These are phyloP conservation scores for Nemapogon koenigi DNA, from an alignment of 2,888 invertebrate genomes.

Conservation along the genomic window DNA sequence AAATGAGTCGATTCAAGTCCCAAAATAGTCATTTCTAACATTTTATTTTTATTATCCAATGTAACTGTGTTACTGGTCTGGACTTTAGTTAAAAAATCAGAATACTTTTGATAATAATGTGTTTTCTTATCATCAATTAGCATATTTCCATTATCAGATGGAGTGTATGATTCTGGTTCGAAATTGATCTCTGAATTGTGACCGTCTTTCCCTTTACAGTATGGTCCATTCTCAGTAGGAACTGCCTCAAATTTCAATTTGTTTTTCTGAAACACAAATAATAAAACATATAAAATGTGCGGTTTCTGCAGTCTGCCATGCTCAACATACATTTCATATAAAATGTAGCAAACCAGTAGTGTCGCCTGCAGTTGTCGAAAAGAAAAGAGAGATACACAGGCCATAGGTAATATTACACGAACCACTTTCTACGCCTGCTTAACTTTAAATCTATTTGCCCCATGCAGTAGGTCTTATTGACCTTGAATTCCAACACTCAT, in stretches of 20 bases:
- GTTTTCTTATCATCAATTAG: conserved; percentile 32
- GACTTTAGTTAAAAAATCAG: conserved; percentile 47
- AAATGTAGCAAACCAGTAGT: too few species aligned
- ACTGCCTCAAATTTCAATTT: conserved; percentile 61
- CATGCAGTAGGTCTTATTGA: too few species aligned
- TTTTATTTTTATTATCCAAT: too few species aligned
- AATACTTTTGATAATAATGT: conserved; percentile 42
- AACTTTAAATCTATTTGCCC: too few species aligned
- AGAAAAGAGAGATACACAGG: too few species aligned
- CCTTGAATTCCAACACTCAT: too few species aligned
- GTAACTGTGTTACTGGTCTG: too few species aligned
- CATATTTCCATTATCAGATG: background rate
- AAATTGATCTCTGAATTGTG: background rate
- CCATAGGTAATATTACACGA: too few species aligned
- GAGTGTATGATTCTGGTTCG: background rate
- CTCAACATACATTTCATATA: too few species aligned
- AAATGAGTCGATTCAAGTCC: background rate
- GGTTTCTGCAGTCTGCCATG: too few species aligned
- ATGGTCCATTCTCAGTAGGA: conserved; percentile 57
- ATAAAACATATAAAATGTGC: background rate
- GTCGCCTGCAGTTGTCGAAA: too few species aligned
- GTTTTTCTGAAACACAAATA: conserved; percentile 41
- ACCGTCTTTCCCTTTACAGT: conserved; percentile 23
- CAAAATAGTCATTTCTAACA: background rate
- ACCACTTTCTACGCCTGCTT: too few species aligned